Evolutionary conservation across 1,140 invertebrate genomes (phyloP), one percentile per base, ranked within the genome.

Genomic region (Rhynchophorus ferrugineus): DNA sequence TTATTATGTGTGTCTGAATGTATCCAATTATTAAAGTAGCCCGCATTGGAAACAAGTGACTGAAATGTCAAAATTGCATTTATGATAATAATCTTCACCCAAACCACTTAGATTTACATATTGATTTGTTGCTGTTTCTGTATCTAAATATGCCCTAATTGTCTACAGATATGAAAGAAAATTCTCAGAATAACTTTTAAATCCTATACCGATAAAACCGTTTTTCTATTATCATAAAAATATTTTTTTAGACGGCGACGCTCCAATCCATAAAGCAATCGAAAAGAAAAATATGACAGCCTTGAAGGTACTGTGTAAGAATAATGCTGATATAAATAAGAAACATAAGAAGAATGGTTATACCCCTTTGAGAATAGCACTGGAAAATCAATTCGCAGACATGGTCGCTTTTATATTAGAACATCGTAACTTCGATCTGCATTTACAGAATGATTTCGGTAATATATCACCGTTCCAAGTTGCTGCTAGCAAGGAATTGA

Each of bases 351-450:
- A 70, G 13, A 75, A 72, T 47, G 78, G 78, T n/a, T 72, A 73
- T 36, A 79, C 76, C 39, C 74, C 71, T 0, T 63, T 81, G 3
- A 75, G 80, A 54, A 71, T 80, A 56, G 79, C 78, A 1, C 71
- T 80, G 1, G 71, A 75, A 58, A 65, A 69, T 22, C 61, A 71
- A 9, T 64, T 70, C 37, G 58, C 64, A 0, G 67, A 76, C 3
- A 67, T 79, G 6, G 66, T 79, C n/a, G 61, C 71, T 22, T 75
- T 70, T 47, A 67, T 81, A 34, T 53, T 81, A 16, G 64, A 70
- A 53, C 60, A 67, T 14, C 54, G 63, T 6, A 57, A 61, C 1
- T 49, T 59, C 3, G 34, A 21, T n/a, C 2, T 45, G 16, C 7
- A 16, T 2, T 1, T 35, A 14, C 54, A 56, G 22, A 35, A 39